phyloP scores from a whole-genome alignment of 2,797 vertebrate genomes.

The Karalla daura region DNA sequence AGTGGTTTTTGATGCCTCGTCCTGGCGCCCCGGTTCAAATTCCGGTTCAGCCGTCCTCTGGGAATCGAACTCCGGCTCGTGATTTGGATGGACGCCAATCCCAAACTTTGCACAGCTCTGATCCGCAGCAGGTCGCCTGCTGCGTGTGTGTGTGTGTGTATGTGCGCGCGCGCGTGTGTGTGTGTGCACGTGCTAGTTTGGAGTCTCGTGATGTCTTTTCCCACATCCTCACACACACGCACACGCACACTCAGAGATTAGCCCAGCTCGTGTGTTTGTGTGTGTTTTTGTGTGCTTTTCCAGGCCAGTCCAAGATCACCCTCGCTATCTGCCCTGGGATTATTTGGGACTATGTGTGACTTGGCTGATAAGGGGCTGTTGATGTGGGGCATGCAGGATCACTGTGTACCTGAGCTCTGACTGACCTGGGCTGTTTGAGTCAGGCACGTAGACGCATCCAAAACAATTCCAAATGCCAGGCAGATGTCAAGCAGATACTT shows the following conservation, averaged over 20 bases:
- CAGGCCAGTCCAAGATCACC: not conserved
- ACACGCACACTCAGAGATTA: not conserved
- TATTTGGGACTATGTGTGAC: constrained; percentile 3
- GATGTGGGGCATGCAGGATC: not conserved
- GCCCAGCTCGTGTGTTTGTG: not conserved
- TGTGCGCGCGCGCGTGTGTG: not conserved
- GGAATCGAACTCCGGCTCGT: too few species aligned
- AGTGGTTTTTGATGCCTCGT: too few species aligned
- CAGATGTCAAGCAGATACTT: too few species aligned
- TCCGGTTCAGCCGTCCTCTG: too few species aligned
- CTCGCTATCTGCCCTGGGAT: not conserved
- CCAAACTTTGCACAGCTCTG: not conserved
- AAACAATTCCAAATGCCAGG: too few species aligned
- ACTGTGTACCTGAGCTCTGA: not conserved
- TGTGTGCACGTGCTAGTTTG: not conserved
- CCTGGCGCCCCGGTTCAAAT: too few species aligned
- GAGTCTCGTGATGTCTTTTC: not conserved
- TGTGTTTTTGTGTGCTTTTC: too few species aligned
- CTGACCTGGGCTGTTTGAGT: too few species aligned
- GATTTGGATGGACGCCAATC: too few species aligned
- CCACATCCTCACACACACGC: not conserved
- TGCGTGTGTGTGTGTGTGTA: not conserved
- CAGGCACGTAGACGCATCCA: too few species aligned
- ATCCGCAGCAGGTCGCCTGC: not conserved
- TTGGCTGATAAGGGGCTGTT: constrained; percentile 22